Evolutionary conservation across 64 coral and sea anemone genomes (phyloP).

Genomic region (Trachythela sp.): DNA sequence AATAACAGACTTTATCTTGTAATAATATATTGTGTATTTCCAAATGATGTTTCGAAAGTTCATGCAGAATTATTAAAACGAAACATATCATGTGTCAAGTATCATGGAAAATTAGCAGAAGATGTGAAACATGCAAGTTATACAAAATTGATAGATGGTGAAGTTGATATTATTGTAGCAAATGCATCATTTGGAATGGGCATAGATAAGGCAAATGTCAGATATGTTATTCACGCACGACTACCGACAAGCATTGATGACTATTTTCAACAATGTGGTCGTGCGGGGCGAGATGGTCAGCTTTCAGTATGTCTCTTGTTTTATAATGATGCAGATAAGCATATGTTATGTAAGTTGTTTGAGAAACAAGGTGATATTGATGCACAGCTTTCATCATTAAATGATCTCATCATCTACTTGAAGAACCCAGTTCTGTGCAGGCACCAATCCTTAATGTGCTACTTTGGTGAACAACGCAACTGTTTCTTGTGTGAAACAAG

Average conservation of each 20-base stretch:
- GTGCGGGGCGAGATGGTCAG: conserved; percentile 51
- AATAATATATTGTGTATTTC: conserved; percentile 13
- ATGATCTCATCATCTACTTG: background rate
- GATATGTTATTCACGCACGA: too few relatives aligned
- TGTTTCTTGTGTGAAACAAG: conserved; percentile 21
- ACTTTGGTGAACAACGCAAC: conserved; percentile 31
- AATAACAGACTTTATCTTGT: background rate
- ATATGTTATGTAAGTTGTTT: conserved; percentile 24
- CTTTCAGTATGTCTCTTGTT: conserved; percentile 35
- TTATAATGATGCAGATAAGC: conserved; percentile 51
- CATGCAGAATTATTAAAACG: conserved; percentile 35
- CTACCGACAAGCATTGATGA: conserved; percentile 46
- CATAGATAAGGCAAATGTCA: too few relatives aligned
- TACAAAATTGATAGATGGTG: conserved; percentile 13
- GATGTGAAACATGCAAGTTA: conserved; percentile 39
- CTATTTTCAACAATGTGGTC: conserved; percentile 60
- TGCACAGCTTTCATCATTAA: background rate
- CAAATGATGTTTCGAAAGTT: conserved; percentile 15
- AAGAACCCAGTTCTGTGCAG: conserved; percentile 24
- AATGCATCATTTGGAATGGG: conserved; percentile 64
- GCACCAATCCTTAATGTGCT: conserved; percentile 8
- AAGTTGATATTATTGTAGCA: conserved; percentile 43
- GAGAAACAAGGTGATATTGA: conserved; percentile 17
- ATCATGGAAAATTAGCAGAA: conserved; percentile 31
- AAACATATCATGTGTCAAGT: conserved; percentile 32